Base-by-base conservation (phyloP, 2,797 vertebrate genomes). In the Neomorphus geoffroyi region DNA sequence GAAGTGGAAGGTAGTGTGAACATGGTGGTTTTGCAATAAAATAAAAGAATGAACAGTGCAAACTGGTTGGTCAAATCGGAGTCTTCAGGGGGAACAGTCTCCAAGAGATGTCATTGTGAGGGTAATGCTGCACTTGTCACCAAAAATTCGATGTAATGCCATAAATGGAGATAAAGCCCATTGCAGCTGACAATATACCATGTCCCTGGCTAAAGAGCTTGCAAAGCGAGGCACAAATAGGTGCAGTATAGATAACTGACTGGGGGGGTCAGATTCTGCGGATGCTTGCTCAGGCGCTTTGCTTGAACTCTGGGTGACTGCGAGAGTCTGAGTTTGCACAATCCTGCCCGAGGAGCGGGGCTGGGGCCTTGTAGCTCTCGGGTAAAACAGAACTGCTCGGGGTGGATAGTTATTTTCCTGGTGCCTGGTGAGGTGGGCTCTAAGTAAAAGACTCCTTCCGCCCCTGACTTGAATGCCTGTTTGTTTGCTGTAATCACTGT, bases 221-320 rank as follows among this genome's bases (percentile, higher is more conserved):
- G 88, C 90, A 94, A 18, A 58, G 61, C 80, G 82, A 88, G 90
- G 94, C 90, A 79, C 93, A 94, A 43, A 78, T 90, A 91, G 96
- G 93, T 92, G 94, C 86, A 64, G 70, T 70, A 73, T 57, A 94
- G 96, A 96, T 94, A 96, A 96, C 92, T 94, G 90, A 48, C 86
- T 70, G 50, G 54, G 81, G 66, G 93, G 83, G 69, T 82, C 80
- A 83, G 96, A 92, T 92, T 94, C 96, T 94, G 93, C 83, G 94
- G 82, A 87, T 78, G 95, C 96, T 96, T 95, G 83, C 94, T 93
- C 81, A 95, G 88, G 64, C 83, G 45, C 64, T 94, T 92, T 61
- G 83, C 90, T 78, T 91, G 95, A 95, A 97, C 93, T 86, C 65
- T 0, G 33, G 23, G 89, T 61, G 73, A 92, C 86, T 93, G 84